Evolutionary conservation across 2,888 invertebrate genomes (phyloP).

Genomic region (Agrochola lota): DNA sequence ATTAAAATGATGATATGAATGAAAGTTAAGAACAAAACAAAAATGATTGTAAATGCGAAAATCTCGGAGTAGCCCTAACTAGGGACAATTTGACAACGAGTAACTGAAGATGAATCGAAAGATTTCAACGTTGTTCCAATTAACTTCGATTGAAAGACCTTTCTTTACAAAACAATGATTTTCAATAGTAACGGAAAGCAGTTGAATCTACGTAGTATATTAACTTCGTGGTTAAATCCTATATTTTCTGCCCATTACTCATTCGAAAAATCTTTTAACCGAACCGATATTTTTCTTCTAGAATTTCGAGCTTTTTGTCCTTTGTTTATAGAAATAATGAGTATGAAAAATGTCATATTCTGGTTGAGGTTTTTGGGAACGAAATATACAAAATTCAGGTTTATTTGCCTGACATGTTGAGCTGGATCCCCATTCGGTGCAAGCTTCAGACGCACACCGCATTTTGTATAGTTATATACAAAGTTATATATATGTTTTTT

Average conservation of each 20-base stretch:
- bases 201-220: background rate
- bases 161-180: conserved; percentile 10
- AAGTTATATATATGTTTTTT: background rate
- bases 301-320: background rate
- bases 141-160: conserved; percentile 46
- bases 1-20: background rate
- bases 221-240: background rate
- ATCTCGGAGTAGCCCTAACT: conserved; percentile 10
- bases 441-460: background rate
- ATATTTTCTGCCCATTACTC: background rate
- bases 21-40: background rate
- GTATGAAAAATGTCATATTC: background rate
- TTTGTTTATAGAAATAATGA: no score
- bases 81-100: conserved; percentile 34
- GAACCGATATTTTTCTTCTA: background rate
- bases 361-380: background rate
- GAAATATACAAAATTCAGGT: background rate
- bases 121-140: conserved; percentile 43
- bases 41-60: conserved; percentile 9
- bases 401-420: background rate
- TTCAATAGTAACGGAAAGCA: background rate
- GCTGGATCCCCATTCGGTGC: background rate
- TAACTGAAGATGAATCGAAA: conserved; percentile 46
- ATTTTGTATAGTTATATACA: background rate
- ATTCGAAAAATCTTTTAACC: background rate